Evolutionary conservation across 2,797 vertebrate species (phyloP).

Genomic region (Clamator glandarius): DNA sequence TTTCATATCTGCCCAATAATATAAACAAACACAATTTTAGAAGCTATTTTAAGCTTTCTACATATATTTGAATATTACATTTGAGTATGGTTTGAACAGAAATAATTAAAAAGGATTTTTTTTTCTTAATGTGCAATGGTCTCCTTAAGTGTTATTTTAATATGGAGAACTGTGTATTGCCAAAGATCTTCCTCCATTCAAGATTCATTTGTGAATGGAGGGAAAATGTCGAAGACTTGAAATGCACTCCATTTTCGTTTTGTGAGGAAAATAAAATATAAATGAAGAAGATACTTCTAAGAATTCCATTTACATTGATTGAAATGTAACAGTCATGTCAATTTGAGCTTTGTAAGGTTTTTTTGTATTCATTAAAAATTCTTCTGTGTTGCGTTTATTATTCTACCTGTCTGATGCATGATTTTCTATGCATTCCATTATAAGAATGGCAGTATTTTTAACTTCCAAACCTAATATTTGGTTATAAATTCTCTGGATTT

Average conservation of each 20-base stretch:
- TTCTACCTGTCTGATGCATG: not conserved
- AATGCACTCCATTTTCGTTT: not conserved
- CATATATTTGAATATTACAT: not conserved
- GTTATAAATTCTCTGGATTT: slow-evolving; percentile 12
- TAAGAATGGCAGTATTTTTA: not conserved
- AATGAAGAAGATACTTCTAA: not conserved
- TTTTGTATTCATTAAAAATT: not conserved
- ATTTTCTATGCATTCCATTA: slow-evolving; percentile 35
- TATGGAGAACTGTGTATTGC: not conserved
- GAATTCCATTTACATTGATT: not conserved
- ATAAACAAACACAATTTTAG: not conserved
- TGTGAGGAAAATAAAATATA: not conserved
- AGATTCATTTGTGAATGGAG: not conserved
- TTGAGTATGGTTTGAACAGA: not conserved
- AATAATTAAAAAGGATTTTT: not conserved
- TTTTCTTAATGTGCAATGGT: not conserved
- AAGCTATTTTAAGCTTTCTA: not conserved
- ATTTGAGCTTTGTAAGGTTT: slow-evolving; percentile 3
- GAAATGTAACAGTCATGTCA: not conserved
- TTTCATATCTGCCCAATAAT: not conserved
- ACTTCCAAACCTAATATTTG: slow-evolving; percentile 24
- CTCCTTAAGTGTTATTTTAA: not conserved
- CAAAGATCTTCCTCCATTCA: not conserved
- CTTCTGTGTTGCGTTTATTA: not conserved
- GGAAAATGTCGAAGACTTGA: not conserved